Evolutionary conservation across 1,140 invertebrate species (phyloP), one percentile per base, ranked within the genome.

Genomic region (Ooceraea biroi): DNA sequence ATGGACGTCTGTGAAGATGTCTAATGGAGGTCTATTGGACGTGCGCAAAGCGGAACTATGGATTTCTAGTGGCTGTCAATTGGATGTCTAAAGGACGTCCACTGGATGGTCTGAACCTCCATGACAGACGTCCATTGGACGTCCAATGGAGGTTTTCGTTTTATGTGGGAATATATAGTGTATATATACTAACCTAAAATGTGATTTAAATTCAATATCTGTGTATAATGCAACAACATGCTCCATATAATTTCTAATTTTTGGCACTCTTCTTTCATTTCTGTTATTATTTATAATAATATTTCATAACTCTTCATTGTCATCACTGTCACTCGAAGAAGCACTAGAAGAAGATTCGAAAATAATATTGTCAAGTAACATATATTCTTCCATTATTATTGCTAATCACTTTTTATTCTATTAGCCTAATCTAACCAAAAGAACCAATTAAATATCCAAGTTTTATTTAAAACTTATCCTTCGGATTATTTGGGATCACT

Each of bases 141-240:
- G n/a, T n/a, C n/a, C n/a, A n/a, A n/a, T n/a, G n/a, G n/a, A n/a
- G n/a, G n/a, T n/a, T n/a, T n/a, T n/a, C n/a, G n/a, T n/a, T n/a
- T n/a, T n/a, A n/a, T n/a, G n/a, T n/a, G n/a, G n/a, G n/a, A n/a
- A n/a, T n/a, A n/a, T n/a, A n/a, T n/a, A n/a, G n/a, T n/a, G n/a
- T 46, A 66, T 46, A 48, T 10, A 50, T 27, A 50, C 8, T 50
- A 11, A 68, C 65, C 46, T 50, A 58, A 73, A 58, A 10, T 71
- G 48, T 14, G 48, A 71, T 36, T 55, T 50, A 55, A 50, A 71
- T 50, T 69, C 66, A 8, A 69, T 27, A 50, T 69, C 11, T 69
- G 19, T 48, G 25, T 50, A 69, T 17, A 68, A 12, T 17, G 19
- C 44, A 69, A 46, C 25, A 17, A 63, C 60, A 36, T 63, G 27